phyloP scores from a whole-genome alignment of 2,797 vertebrate genomes.

The Oreortyx pictus region DNA sequence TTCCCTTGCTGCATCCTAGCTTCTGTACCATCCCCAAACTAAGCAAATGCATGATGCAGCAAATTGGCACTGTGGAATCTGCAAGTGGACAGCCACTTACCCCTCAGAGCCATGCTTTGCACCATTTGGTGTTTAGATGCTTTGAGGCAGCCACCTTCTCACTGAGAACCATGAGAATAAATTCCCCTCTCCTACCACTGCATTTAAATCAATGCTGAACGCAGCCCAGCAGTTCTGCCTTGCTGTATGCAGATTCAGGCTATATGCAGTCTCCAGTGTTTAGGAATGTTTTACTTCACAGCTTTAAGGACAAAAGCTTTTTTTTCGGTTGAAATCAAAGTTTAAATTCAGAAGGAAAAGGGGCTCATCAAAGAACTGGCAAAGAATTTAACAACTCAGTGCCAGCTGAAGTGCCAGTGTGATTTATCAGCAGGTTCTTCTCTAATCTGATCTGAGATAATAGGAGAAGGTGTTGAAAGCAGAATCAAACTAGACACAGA shows the following conservation, averaged over 20 bases:
- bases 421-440: conserved; percentile 59
- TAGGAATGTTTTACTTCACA: conserved; percentile 42
- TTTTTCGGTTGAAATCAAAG: conserved; percentile 54
- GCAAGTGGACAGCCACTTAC: neutral
- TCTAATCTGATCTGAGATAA: conserved; percentile 64
- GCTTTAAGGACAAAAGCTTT: conserved; percentile 22
- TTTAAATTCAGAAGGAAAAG: conserved; percentile 43
- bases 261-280: neutral
- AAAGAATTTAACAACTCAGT: conserved; percentile 52
- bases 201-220: conserved; percentile 27
- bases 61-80: neutral
- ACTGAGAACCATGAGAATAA: neutral
- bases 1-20: neutral
- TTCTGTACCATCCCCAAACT: rapidly evolving
- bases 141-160: neutral
- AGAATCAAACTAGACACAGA: conserved; percentile 56
- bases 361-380: conserved; percentile 45
- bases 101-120: neutral
- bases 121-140: neutral
- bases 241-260: neutral
- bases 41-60: neutral
- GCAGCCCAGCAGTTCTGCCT: neutral
- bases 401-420: conserved; percentile 50
- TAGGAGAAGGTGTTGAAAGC: conserved; percentile 58
- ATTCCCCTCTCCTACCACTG: neutral